A percentile compares a stretch with the other conserved stretches of the same genome.
phyloP scores from a whole-genome alignment of 2,888 invertebrate genomes.

The Phyto melanocephala region DNA sequence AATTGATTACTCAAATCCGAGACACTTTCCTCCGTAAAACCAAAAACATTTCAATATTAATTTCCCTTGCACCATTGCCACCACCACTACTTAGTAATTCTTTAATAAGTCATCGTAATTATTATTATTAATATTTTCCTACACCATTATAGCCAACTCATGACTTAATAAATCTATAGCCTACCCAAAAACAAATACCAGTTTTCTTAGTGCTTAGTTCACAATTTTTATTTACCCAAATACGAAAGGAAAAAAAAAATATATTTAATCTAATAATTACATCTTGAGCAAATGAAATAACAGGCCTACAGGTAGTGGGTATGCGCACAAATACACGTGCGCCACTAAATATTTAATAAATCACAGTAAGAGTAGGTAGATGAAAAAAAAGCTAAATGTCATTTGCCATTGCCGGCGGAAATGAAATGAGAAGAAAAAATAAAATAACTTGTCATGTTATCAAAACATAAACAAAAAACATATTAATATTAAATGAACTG shows the following conservation, averaged over 20 bases:
- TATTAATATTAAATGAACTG: conserved; percentile 29
- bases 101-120: conserved; percentile 13
- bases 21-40: neutral
- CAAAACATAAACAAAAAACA: conserved; percentile 31
- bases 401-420: conserved; percentile 51
- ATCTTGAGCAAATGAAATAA: neutral
- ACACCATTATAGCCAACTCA: neutral
- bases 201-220: conserved; percentile 20
- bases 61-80: neutral
- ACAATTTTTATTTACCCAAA: conserved; percentile 17
- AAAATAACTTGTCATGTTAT: conserved; percentile 44
- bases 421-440: conserved; percentile 4
- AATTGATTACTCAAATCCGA: conserved; percentile 4
- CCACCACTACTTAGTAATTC: neutral
- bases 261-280: conserved; percentile 41
- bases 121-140: neutral
- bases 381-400: conserved; percentile 44
- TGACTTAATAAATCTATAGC: neutral
- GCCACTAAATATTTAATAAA: no score
- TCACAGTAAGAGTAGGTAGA: neutral
- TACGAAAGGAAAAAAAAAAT: no score
- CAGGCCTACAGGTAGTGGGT: no score
- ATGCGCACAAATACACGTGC: no score
- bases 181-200: neutral
- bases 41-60: neutral